Evolutionary conservation across 2,113 vertebrate species (phyloP), one percentile per base, ranked within the genome.

Genomic region (Antidorcas marsupialis): DNA sequence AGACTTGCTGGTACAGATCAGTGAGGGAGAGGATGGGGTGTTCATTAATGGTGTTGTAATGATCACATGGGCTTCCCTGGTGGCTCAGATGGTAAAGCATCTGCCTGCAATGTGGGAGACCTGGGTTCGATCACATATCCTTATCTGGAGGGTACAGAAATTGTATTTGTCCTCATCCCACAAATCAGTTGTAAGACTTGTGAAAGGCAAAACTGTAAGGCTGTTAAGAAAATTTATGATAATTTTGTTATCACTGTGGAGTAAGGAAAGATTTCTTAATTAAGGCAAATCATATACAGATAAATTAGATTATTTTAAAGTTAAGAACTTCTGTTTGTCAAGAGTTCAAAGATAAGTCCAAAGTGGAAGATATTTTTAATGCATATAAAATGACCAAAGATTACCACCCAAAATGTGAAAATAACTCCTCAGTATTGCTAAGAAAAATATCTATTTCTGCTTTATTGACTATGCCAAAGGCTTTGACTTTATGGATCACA

Each of bases 141-240:
- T 47, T n/a, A 6, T 7, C 19, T 16, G 10, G 16, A 21, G 52
- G 19, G 27, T 33, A n/a, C 6, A 59, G 57, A 53, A 50, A 8
- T 74, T 15, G 28, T 13, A 16, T 43, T 45, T 39, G 23, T 17
- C 30, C 1, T 47, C 25, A 30, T 4, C 7, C 43, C 39, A 6
- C 28, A 83, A 91, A 39, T 50, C 79, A 76, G 81, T 59, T 74
- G 9, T 45, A 91, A 57, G 45, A n/a, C 17, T 60, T 50, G 33
- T 83, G n/a, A 94, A 94, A 91, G 17, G 21, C 36, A 57, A 45
- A 43, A 45, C 45, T 89, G 91, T 74, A 53, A 87, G 50, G 27
- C 4, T 28, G 16, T 87, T 79, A 43, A 21, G 52, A 36, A 93
- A 60, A 57, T 57, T 19, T 87, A 27, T 62, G 30, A 90, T 59